Evolutionary conservation across 2,888 invertebrate genomes (phyloP), one percentile per base, ranked within the genome.

Genomic region (Drosophila merina): DNA sequence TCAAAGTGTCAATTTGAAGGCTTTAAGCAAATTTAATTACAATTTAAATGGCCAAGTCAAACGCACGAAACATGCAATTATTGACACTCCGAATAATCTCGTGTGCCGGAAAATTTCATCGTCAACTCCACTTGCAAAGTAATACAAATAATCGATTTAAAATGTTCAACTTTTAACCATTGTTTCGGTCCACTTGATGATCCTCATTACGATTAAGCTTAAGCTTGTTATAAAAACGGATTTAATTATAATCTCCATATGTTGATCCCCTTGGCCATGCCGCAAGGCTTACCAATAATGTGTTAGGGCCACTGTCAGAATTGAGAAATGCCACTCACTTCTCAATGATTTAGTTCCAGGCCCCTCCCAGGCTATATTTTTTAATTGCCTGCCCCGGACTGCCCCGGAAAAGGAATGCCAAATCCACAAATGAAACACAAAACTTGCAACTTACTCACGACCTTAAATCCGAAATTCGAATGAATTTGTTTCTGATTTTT

Each of bases 391-490:
- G 50, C 44, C 25, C 44, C 25, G 9, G 44, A 25, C 10, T 20
- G 25, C n/a, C 20, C 63, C 25, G 33, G 40, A 50, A 42, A 40
- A 56, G 71, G 62, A 71, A 69, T 70, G 62, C 70, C 28, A 62
- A 56, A 69, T 42, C 67, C 57, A 36, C 9, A 7, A 57, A 52
- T 28, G 14, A 42, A 42, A 42, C 12, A 40, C 30, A 48, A 66
- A 62, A 66, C 64, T 55, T 70, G 72, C 79, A 74, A 79, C 77
- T 83, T 84, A 82, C 82, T 84, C 82, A 79, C 66, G 66, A 59
- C 67, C 57, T 72, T 80, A 86, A 84, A 68, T 69, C 74, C 75
- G 56, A 86, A 84, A 83, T 84, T 84, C 83, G 59, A 38, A 49
- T 70, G 86, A 84, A 86, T 86, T 83, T 68, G 74, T 75, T 78